phyloP scores from a whole-genome alignment of 2,888 invertebrate species.

The Eupithecia insigniata region DNA sequence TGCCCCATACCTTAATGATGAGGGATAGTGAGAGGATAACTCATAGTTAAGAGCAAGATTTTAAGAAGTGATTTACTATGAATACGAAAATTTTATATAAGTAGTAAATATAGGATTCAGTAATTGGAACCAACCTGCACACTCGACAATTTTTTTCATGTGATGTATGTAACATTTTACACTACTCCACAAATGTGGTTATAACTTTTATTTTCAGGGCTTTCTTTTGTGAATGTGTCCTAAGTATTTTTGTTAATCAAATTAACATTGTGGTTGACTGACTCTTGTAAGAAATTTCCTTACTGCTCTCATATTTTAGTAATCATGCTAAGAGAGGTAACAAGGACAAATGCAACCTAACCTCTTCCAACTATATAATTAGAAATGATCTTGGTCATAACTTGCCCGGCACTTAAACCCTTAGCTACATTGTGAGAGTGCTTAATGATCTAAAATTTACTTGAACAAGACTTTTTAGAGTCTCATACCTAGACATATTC shows the following conservation, averaged over 20 bases:
- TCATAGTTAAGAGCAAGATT: not conserved
- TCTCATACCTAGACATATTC: not conserved
- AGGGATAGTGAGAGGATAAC: too few relatives aligned
- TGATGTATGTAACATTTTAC: too few relatives aligned
- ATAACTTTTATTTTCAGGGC: not conserved
- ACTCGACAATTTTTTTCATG: too few relatives aligned
- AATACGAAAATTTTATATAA: too few relatives aligned
- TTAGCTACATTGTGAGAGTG: not conserved
- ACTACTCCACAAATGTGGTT: too few relatives aligned
- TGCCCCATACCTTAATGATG: not conserved
- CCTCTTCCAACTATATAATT: not conserved
- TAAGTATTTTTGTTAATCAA: slow-evolving; percentile 24
- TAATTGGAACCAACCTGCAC: too few relatives aligned
- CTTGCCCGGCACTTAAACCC: not conserved
- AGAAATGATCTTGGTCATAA: not conserved
- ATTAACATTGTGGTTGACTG: slow-evolving; percentile 18
- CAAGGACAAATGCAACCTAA: not conserved
- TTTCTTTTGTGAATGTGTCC: not conserved
- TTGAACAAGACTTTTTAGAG: not conserved
- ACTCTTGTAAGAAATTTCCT: slow-evolving; percentile 9
- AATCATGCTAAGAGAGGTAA: not conserved
- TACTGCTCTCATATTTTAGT: not conserved
- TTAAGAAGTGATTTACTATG: not conserved
- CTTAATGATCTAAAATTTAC: too few relatives aligned
- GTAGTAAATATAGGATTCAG: too few relatives aligned